phyloP scores from a whole-genome alignment of 1,140 invertebrate species.

The Drosophila miranda region DNA sequence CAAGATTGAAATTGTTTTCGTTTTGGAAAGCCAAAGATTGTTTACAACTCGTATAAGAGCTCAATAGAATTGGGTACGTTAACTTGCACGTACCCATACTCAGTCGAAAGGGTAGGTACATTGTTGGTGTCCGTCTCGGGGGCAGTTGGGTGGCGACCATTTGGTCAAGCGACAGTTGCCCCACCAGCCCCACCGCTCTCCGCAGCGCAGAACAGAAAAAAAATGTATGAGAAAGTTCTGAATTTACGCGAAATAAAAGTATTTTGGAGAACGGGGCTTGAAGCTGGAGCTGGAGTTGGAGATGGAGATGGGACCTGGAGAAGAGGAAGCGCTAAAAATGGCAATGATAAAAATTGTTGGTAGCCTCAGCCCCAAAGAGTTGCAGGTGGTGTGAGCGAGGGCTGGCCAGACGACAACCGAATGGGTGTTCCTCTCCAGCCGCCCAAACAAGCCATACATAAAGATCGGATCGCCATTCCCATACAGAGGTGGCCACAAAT shows the following conservation, averaged over 20 bases:
- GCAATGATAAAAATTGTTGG: slow-evolving; percentile 62
- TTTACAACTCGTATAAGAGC: no score
- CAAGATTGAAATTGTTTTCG: no score
- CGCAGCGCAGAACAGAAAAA: slow-evolving; percentile 29
- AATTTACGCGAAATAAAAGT: slow-evolving; percentile 74
- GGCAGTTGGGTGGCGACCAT: slow-evolving; percentile 75
- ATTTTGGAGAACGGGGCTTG: slow-evolving; percentile 21
- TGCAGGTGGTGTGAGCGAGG: not conserved
- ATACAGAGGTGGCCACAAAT: not conserved
- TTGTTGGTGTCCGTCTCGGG: slow-evolving; percentile 57
- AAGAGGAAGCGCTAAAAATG: slow-evolving; percentile 70
- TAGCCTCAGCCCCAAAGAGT: slow-evolving; percentile 22
- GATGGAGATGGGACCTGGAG: not conserved
- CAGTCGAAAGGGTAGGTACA: slow-evolving; percentile 47
- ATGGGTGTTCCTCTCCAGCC: slow-evolving; percentile 30
- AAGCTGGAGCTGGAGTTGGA: no score
- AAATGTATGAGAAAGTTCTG: slow-evolving; percentile 66
- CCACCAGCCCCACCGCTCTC: slow-evolving; percentile 1
- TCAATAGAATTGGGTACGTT: no score
- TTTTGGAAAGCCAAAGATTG: no score
- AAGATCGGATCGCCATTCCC: no score
- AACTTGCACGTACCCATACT: slow-evolving; percentile 76
- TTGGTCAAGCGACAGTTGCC: slow-evolving; percentile 68
- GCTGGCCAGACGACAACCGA: slow-evolving; percentile 69
- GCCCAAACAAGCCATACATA: no score